A percentile compares a stretch with the other conserved stretches of the same genome.
These are phyloP conservation scores for Pantala flavescens DNA, from an alignment of 1,140 invertebrate species.

Conservation along the genomic window DNA sequence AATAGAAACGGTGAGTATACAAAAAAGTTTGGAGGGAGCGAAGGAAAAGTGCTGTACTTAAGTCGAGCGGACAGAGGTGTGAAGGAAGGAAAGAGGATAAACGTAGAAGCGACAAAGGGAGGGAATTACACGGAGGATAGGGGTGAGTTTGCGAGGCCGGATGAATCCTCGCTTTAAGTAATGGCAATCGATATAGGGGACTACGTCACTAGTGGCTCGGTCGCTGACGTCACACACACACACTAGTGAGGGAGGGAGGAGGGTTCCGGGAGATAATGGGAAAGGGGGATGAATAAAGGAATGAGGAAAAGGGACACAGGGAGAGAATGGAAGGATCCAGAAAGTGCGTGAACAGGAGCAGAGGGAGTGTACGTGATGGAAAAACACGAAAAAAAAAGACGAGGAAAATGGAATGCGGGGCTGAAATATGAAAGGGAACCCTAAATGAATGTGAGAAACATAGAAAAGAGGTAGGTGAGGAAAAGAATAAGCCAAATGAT, in stretches of 20 bases:
- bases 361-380: neutral
- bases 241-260: neutral
- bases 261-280: neutral
- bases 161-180: constrained; percentile 2
- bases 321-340: neutral
- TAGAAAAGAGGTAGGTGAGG: no score
- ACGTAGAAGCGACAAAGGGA: no score
- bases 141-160: neutral
- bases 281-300: neutral
- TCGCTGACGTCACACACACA: constrained; percentile 7
- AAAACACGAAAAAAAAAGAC: no score
- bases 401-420: no score
- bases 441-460: no score
- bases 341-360: neutral
- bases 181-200: constrained; percentile 4
- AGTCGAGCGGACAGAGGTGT: no score
- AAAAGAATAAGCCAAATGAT: no score
- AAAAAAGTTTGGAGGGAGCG: no score
- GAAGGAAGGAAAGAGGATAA: no score
- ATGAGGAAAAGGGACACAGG: neutral
- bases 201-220: neutral
- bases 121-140: neutral
- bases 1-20: no score
- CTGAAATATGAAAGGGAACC: no score
- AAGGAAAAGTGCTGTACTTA: no score